Percentiles rank a stretch among this genome's conserved stretches.
These are phyloP conservation scores for Pimephales promelas DNA, from an alignment of 2,113 vertebrate species.

Conservation along the genomic window DNA sequence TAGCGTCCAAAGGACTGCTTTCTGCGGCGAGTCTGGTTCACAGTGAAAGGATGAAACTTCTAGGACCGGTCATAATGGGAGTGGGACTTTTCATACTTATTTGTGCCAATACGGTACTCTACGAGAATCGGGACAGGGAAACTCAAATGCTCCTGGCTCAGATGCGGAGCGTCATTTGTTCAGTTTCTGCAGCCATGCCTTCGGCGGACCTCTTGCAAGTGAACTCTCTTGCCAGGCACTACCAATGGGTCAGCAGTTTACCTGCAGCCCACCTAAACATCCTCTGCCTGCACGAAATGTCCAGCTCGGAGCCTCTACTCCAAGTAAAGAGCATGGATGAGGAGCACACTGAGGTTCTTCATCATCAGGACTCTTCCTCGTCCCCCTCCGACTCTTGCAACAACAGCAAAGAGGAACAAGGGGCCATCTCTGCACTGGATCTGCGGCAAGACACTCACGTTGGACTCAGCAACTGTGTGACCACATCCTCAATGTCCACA, in stretches of 20 bases:
- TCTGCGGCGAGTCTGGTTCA: constrained; percentile 71
- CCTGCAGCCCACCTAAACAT: constrained; percentile 72
- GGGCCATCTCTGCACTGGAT: constrained; percentile 56
- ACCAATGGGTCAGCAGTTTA: constrained; percentile 68
- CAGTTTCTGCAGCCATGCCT: constrained; percentile 72
- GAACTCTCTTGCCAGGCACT: constrained; percentile 70
- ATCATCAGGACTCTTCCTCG: constrained; percentile 71
- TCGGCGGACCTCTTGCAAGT: constrained; percentile 66
- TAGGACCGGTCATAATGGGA: constrained; percentile 96
- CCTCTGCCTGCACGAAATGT: constrained; percentile 72
- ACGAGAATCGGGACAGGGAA: constrained; percentile 94
- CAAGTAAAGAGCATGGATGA: constrained; percentile 57
- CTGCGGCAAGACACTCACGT: constrained; percentile 60
- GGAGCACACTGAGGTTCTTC: constrained; percentile 68
- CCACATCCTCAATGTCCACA: constrained; percentile 64
- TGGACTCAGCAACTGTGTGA: constrained; percentile 71
- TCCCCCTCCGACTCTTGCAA: constrained; percentile 66
- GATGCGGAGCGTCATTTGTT: constrained; percentile 84
- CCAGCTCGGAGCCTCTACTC: constrained; percentile 76
- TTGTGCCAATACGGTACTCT: constrained; percentile 96
- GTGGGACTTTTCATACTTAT: constrained; percentile 96
- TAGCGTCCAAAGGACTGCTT: constrained; percentile 71
- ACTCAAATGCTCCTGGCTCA: constrained; percentile 86
- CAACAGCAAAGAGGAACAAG: constrained; percentile 62
- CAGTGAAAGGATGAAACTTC: constrained; percentile 87